These are phyloP conservation scores for Rhinolophus sinicus DNA, from an alignment of 2,113 vertebrate species.

Conservation along the genomic window DNA sequence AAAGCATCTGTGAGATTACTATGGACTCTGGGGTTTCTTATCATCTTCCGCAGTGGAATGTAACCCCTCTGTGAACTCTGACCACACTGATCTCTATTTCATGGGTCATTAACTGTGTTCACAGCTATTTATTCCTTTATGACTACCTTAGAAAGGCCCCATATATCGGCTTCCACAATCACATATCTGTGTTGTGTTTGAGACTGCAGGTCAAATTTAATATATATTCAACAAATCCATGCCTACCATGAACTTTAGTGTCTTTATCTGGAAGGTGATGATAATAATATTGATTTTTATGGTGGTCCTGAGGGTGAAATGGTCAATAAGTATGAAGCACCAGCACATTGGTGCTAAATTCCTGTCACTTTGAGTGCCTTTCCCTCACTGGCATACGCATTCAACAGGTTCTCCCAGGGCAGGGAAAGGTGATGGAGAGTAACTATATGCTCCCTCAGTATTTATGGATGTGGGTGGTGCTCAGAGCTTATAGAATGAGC, in stretches of 20 bases:
- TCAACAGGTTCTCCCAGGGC: not conserved
- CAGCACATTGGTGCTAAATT: not conserved
- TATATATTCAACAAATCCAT: not conserved
- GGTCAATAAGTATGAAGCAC: not conserved
- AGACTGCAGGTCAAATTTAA: not conserved
- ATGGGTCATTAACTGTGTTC: not conserved
- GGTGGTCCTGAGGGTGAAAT: not conserved
- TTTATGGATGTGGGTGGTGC: not conserved
- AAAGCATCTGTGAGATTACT: not conserved
- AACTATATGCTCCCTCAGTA: not conserved
- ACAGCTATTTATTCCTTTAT: not conserved
- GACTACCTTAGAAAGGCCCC: not conserved
- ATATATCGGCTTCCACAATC: not conserved
- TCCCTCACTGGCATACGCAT: not conserved
- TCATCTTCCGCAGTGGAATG: not conserved
- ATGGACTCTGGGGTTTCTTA: not conserved
- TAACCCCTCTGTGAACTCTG: constrained; percentile 15
- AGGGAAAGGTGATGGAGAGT: not conserved
- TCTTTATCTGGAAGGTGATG: constrained; percentile 6
- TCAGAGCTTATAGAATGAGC: not conserved
- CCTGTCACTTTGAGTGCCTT: not conserved
- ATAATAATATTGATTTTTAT: not conserved
- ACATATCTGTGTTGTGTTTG: not conserved
- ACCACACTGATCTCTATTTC: not conserved
- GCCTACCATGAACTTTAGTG: not conserved